Conservation (phyloP, 2,888 invertebrate genomes). For the Resseliella maxima region DNA sequence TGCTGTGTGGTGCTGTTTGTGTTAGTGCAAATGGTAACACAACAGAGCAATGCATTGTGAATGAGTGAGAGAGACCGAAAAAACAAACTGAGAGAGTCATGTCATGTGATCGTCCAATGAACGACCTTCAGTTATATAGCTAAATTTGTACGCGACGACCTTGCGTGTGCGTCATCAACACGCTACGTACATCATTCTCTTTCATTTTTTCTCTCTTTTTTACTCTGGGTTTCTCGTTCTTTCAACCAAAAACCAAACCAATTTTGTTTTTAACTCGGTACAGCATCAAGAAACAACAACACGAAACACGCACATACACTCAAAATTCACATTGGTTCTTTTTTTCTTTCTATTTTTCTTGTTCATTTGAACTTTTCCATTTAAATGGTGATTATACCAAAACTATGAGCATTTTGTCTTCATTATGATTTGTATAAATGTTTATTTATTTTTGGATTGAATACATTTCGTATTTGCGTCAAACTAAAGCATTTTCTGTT, state of each 20-base stretch:
- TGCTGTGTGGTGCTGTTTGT: neutral
- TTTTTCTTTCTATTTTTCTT: neutral
- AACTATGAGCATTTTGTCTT: neutral
- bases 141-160: slow-evolving; percentile 69
- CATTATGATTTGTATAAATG: neutral
- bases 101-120: slow-evolving; percentile 58
- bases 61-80: neutral
- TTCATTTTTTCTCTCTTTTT: neutral
- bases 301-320: neutral
- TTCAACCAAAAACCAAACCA: neutral
- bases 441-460: neutral
- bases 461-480: neutral
- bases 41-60: neutral
- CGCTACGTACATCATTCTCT: slow-evolving; percentile 34
- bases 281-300: neutral
- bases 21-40: slow-evolving; percentile 8
- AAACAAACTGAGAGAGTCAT: slow-evolving; percentile 8
- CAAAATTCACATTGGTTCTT: too few relatives aligned
- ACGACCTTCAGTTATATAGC: slow-evolving; percentile 68
- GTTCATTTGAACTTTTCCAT: neutral
- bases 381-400: neutral
- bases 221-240: too few relatives aligned
- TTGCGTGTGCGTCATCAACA: slow-evolving; percentile 63
- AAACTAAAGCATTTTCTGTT: neutral
- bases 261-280: neutral